A percentile compares a stretch with the other conserved stretches of the same genome.
Conservation (phyloP, 2,113 vertebrate species). For the Okapia johnstoni region DNA sequence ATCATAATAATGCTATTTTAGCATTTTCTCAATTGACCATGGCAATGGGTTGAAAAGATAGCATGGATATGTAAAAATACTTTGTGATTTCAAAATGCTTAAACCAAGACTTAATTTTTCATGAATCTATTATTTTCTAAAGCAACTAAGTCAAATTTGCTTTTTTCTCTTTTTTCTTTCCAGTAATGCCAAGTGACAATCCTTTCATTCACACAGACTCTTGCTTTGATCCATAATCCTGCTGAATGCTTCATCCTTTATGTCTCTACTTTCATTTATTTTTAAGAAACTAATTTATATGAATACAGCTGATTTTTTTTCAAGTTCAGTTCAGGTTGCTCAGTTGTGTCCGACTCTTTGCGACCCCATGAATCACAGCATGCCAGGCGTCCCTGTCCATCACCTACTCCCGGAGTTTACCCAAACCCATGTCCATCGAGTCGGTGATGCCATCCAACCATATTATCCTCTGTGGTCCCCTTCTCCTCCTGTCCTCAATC, state of each 20-base stretch:
- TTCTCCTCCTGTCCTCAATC: too few relatives aligned
- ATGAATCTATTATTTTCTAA: background rate
- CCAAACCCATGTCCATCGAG: too few relatives aligned
- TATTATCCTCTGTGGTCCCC: too few relatives aligned
- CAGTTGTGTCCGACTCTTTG: too few relatives aligned
- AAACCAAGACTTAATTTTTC: background rate
- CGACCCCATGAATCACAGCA: too few relatives aligned
- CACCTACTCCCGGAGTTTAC: too few relatives aligned
- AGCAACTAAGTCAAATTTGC: slow-evolving; percentile 22
- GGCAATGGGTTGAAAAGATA: background rate
- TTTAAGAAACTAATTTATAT: background rate
- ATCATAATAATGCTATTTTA: background rate
- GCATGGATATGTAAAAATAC: background rate
- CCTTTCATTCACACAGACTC: background rate
- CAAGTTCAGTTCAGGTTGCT: background rate
- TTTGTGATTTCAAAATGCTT: background rate
- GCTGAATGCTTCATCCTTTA: background rate
- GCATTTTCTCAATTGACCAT: background rate
- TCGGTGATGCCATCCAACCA: too few relatives aligned
- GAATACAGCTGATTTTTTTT: background rate
- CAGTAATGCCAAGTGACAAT: background rate
- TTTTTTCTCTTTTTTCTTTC: slow-evolving; percentile 50
- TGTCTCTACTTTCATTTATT: background rate
- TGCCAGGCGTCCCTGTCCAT: too few relatives aligned
- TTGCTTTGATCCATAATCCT: background rate